A percentile compares a stretch with the other conserved stretches of the same genome.
These are phyloP conservation scores for Eurytemora carolleeae DNA, from an alignment of 1,140 invertebrate genomes.

Conservation along the genomic window DNA sequence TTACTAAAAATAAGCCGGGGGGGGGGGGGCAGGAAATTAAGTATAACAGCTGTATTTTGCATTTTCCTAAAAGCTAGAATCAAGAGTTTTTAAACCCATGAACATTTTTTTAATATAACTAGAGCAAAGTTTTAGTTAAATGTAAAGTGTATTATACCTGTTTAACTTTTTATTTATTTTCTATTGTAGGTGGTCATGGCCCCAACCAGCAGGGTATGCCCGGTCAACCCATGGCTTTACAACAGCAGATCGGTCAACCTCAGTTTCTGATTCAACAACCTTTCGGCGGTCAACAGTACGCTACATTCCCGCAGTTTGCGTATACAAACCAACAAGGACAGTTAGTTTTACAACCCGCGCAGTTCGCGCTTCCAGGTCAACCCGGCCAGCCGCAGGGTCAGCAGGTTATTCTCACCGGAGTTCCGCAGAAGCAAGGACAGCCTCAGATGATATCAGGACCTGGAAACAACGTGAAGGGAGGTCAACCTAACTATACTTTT, in stretches of 20 bases:
- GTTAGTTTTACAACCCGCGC: not conserved
- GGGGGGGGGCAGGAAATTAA: no score
- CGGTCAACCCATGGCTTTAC: not conserved
- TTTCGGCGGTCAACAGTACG: not conserved
- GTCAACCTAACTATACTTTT: not conserved
- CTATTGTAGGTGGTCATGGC: no score
- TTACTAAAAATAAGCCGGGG: no score
- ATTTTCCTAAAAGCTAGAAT: no score
- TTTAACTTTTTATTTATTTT: no score
- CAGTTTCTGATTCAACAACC: not conserved
- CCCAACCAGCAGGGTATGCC: not conserved
- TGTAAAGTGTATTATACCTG: no score
- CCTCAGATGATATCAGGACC: not conserved
- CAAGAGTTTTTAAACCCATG: no score
- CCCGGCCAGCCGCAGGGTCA: not conserved
- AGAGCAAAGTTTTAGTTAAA: no score
- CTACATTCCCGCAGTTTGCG: not conserved
- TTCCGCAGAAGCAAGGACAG: not conserved
- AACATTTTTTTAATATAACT: no score
- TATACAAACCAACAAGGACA: not conserved
- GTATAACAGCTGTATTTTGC: no score
- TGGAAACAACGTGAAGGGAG: not conserved
- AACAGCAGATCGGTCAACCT: not conserved
- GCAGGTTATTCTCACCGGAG: not conserved
- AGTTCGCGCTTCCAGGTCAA: not conserved